Evolutionary conservation across 1,140 invertebrate genomes (phyloP), one percentile per base, ranked within the genome.

Genomic region (Xylocopa sonorina): DNA sequence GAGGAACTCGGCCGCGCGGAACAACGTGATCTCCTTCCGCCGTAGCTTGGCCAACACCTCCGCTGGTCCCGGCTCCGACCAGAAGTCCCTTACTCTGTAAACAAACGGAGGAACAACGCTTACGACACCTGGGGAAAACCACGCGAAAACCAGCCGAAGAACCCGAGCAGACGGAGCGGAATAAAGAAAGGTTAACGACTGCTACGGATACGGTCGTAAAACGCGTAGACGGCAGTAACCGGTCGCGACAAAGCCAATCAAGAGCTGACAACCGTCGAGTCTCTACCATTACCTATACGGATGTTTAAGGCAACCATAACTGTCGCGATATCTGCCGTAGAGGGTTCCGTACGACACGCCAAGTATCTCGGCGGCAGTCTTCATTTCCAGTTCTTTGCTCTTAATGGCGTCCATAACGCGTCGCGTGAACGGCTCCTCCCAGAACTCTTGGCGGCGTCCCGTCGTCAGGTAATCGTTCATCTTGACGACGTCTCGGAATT

Each of bases 361-460:
- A 63, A 98, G 93, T 57, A 98, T 94, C 90, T 97, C 96, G 9
- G 97, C 97, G n/a, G 96, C 97, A 78, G 96, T 96, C 92, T 98
- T 98, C 97, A 98, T 98, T 93, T 98, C 97, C 85, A 98, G 91
- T 93, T 97, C 97, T 92, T 97, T 98, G 83, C 96, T 96, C 85
- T 97, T 96, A 32, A 97, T 97, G 21, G 97, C 96, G 90, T 98
- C 97, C 96, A 98, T 97, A 51, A 98, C 95, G 64, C 96, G 94
- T 90, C 96, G 95, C 60, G 96, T 96, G 78, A 96, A 96, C 2
- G 96, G 95, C 90, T 98, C 97, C 89, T 98, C 97, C 97, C 97
- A 98, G 91, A 98, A 98, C 89, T 98, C 97, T 78, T 97, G 97
- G 51, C 97, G 92, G 46, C 97, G 92, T 2, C 97, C 97, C 86